Percentiles rank a stretch among this genome's conserved stretches.
Conservation (phyloP, 2,113 vertebrate genomes). For the Tychaedon coryphoeus region DNA sequence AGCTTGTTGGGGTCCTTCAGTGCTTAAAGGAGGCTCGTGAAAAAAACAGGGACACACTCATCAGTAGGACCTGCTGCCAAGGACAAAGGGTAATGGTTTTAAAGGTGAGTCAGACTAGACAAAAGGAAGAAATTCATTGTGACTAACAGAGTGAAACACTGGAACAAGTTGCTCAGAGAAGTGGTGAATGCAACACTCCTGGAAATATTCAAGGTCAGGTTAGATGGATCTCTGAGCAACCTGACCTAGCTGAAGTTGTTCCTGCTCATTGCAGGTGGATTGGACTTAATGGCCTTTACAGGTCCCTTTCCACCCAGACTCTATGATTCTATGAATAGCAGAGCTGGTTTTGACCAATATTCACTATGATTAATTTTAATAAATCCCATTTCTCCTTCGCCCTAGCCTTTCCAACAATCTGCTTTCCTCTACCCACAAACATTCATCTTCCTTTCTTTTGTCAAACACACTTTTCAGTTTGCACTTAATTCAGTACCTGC, state of each 20-base stretch:
- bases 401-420: neutral
- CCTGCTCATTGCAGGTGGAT: neutral
- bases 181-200: neutral
- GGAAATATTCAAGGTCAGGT: neutral
- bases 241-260: neutral
- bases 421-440: neutral
- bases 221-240: neutral
- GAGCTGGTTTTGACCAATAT: neutral
- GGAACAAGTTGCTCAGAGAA: neutral
- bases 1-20: neutral
- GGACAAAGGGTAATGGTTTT: neutral
- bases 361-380: neutral
- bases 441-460: slow-evolving; percentile 2
- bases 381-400: neutral
- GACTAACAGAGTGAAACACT: neutral
- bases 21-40: neutral
- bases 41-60: neutral
- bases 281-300: neutral
- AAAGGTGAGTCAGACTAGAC: neutral
- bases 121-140: neutral
- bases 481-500: neutral
- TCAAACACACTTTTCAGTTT: neutral
- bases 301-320: neutral
- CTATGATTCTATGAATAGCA: neutral
- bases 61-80: neutral